These are phyloP conservation scores for Nephrotoma guestfalica DNA, from an alignment of 2,888 invertebrate species.

Conservation along the genomic window DNA sequence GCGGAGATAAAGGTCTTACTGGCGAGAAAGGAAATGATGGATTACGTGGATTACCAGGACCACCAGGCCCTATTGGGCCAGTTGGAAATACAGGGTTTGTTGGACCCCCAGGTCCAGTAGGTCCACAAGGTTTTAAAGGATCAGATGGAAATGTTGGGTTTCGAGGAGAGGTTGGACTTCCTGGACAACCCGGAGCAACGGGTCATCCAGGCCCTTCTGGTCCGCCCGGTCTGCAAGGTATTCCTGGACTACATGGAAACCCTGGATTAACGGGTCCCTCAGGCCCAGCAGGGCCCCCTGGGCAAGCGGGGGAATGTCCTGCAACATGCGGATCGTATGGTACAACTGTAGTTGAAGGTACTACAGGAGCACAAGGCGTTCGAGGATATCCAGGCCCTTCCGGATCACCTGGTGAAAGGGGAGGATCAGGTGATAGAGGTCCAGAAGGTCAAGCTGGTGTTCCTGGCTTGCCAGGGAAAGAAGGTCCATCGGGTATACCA, in stretches of 20 bases:
- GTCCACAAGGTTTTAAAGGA: slow-evolving; percentile 17
- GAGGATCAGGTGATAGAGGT: slow-evolving; percentile 44
- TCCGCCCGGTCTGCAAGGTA: slow-evolving; percentile 8
- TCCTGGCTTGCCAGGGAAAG: slow-evolving; percentile 58
- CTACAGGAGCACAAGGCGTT: slow-evolving; percentile 48
- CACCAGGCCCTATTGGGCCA: slow-evolving; percentile 7
- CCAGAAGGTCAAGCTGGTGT: slow-evolving; percentile 56
- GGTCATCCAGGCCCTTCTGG: slow-evolving; percentile 20
- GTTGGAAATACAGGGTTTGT: slow-evolving; percentile 7
- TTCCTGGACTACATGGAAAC: slow-evolving; percentile 38
- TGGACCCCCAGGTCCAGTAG: slow-evolving; percentile 9
- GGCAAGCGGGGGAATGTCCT: slow-evolving; percentile 39
- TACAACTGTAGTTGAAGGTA: slow-evolving; percentile 66
- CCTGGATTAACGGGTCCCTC: slow-evolving; percentile 41
- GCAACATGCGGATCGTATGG: slow-evolving; percentile 58
- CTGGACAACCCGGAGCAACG: slow-evolving; percentile 35
- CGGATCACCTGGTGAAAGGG: slow-evolving; percentile 28
- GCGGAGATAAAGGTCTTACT: slow-evolving; percentile 54
- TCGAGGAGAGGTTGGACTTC: slow-evolving; percentile 45
- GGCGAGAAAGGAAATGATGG: slow-evolving; percentile 48
- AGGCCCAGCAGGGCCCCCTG: slow-evolving; percentile 42
- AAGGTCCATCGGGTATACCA: slow-evolving; percentile 36
- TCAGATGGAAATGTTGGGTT: slow-evolving; percentile 40
- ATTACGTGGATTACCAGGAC: slow-evolving; percentile 30
- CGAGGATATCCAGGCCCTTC: slow-evolving; percentile 39